Conservation (phyloP, 2,113 vertebrate genomes). For the Oenanthe oenanthe region DNA sequence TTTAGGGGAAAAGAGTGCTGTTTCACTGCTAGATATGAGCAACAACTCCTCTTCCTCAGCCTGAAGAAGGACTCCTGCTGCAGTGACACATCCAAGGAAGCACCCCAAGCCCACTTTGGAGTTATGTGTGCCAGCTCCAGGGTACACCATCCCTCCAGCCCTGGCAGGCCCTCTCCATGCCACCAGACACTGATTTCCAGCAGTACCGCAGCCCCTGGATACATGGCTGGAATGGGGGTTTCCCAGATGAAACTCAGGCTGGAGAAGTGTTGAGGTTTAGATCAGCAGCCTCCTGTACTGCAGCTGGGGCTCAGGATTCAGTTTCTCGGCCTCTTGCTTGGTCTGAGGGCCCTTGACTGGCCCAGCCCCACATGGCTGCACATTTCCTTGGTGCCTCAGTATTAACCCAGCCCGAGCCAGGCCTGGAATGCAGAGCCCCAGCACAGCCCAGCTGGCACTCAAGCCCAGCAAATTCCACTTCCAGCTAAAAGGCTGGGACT, state of each 20-base stretch:
- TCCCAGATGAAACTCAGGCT: not conserved
- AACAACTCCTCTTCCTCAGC: not conserved
- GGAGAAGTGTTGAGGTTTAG: not conserved
- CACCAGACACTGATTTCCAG: not conserved
- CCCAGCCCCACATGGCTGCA: not conserved
- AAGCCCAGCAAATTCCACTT: not conserved
- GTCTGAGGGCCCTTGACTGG: rapidly evolving
- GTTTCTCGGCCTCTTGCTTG: not conserved
- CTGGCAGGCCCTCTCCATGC: not conserved
- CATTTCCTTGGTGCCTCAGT: not conserved
- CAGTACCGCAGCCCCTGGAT: not conserved
- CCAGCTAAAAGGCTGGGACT: not conserved
- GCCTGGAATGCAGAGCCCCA: not conserved
- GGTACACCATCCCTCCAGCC: not conserved
- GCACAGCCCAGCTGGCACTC: not conserved
- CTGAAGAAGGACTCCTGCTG: not conserved
- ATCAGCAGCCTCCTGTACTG: not conserved
- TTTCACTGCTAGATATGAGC: not conserved
- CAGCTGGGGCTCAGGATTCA: not conserved
- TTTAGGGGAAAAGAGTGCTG: not conserved
- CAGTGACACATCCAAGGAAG: not conserved
- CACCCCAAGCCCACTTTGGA: not conserved
- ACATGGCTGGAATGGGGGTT: rapidly evolving
- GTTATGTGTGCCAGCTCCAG: not conserved
- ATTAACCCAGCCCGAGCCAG: not conserved